These are phyloP conservation scores for Tribolium madens DNA, from an alignment of 1,140 invertebrate species.

Conservation along the genomic window DNA sequence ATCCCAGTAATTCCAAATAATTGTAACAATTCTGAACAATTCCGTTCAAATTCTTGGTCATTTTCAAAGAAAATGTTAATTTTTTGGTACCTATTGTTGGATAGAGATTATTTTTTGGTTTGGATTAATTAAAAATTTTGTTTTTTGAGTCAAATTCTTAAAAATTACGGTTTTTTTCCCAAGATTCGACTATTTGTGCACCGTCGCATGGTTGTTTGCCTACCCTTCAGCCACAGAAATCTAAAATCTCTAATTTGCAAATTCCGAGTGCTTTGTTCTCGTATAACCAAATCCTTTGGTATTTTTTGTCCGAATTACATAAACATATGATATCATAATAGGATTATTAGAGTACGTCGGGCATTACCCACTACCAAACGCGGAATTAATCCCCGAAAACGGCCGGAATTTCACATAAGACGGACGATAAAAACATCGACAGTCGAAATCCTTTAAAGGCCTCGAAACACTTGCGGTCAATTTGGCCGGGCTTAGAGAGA, in stretches of 20 bases:
- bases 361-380: slow-evolving; percentile 12
- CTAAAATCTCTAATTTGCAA: not conserved
- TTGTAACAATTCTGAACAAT: no score
- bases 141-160: no score
- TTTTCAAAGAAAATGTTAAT: no score
- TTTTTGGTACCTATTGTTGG: no score
- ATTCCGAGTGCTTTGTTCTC: not conserved
- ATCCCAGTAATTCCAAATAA: no score
- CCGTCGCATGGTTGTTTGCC: not conserved
- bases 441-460: slow-evolving; percentile 26
- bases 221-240: not conserved
- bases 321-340: slow-evolving; percentile 35
- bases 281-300: not conserved
- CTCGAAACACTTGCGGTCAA: slow-evolving; percentile 30
- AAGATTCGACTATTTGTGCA: no score
- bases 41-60: no score
- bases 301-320: slow-evolving; percentile 32
- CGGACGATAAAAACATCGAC: slow-evolving; percentile 22
- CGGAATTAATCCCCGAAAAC: slow-evolving; percentile 21
- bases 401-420: slow-evolving; percentile 28
- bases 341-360: slow-evolving; percentile 29
- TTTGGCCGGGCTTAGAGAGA: not conserved
- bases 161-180: no score
- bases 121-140: no score
- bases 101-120: no score